Evolutionary conservation across 1,140 invertebrate species (phyloP).

Genomic region (Seison nebaliae): DNA sequence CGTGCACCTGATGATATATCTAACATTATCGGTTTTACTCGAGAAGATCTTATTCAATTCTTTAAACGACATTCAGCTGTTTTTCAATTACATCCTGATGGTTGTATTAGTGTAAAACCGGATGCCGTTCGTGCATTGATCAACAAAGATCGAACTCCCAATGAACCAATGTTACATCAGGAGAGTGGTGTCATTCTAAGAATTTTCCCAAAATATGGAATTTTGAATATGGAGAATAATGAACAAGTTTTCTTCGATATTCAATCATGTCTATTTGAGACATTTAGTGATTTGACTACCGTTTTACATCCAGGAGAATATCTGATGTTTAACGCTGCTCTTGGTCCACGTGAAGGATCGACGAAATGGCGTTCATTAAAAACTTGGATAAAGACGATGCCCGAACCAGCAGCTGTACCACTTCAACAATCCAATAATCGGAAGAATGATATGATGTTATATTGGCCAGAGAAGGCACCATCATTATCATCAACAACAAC

Average conservation of each 20-base stretch:
- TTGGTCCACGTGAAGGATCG: slow-evolving; percentile 23
- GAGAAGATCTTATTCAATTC: slow-evolving; percentile 9
- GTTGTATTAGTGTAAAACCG: slow-evolving; percentile 12
- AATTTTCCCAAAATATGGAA: slow-evolving; percentile 24
- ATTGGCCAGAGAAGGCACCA: no score
- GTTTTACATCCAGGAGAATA: slow-evolving; percentile 24
- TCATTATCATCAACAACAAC: no score
- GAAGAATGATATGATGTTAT: no score
- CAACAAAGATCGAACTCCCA: slow-evolving; percentile 3
- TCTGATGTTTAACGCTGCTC: slow-evolving; percentile 27
- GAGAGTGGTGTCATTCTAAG: slow-evolving; percentile 11
- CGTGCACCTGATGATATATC: slow-evolving; percentile 10
- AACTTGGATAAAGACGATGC: slow-evolving; percentile 13
- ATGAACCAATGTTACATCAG: not conserved
- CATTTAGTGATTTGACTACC: slow-evolving; percentile 25
- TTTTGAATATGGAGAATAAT: slow-evolving; percentile 28
- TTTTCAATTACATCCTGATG: slow-evolving; percentile 11
- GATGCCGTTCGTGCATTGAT: slow-evolving; percentile 12
- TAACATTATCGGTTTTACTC: slow-evolving; percentile 11
- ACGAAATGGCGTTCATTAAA: slow-evolving; percentile 13
- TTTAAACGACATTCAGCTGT: slow-evolving; percentile 9
- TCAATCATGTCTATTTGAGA: slow-evolving; percentile 23
- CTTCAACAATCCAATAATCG: no score
- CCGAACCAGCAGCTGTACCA: no score
- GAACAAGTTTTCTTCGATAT: slow-evolving; percentile 30